Evolutionary conservation across 2,888 invertebrate genomes (phyloP), one percentile per base, ranked within the genome.

Genomic region (Leptinotarsa juncta): DNA sequence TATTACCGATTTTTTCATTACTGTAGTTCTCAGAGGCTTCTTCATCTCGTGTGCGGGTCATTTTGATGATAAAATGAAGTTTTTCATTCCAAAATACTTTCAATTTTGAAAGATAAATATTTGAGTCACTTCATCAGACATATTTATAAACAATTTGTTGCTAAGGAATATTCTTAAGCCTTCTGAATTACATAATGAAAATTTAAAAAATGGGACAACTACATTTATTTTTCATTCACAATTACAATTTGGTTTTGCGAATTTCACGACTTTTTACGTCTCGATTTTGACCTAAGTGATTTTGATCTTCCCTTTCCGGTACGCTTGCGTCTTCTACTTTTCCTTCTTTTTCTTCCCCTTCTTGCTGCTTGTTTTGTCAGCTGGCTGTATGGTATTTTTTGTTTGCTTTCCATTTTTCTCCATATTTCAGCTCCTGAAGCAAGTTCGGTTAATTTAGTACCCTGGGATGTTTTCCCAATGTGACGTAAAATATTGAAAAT

Each of bases 401-500:
- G 74, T 18, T 55, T 68, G 42, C 65, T 70, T 12, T 76, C 73
- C 78, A 80, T 78, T n/a, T 74, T 76, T 1, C 76, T 71, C 80
- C 80, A 80, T 15, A 79, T 55, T 65, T 78, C 75, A 5, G 75
- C 79, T 42, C 78, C 80, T 16, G 70, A 57, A 23, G 79, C 65
- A 20, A 79, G 20, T 66, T 80, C 74, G 0, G 62, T 70, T 23
- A 77, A 65, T 15, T 62, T 72, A 74, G 78, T 70, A 65, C 77
- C 76, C n/a, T 60, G 65, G 1, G 75, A 66, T 18, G 60, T 73
- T 65, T 74, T 79, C 4, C 77, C 67, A 71, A 79, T 69, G 4
- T 79, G 75, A 3, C 74, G 73, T n/a, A 80, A 71, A 60, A 80
- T 78, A 50, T 78, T 80, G 53, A 80, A 49, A 73, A 79, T 79